Conservation (phyloP, 2,113 vertebrate genomes). For the Oreotragus oreotragus region DNA sequence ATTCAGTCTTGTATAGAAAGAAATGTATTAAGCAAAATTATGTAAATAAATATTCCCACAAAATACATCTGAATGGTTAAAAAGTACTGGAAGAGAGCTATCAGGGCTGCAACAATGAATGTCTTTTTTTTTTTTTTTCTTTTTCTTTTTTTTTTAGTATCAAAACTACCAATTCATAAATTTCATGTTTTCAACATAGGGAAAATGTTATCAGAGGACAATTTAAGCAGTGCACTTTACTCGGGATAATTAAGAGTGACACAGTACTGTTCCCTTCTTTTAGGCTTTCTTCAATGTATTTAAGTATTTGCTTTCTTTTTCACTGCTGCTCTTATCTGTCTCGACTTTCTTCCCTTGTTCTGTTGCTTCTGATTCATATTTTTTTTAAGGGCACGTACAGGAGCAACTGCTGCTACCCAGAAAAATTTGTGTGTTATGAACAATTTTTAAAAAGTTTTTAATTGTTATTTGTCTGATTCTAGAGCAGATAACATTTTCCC, state of each 20-base stretch:
- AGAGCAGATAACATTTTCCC: constrained; percentile 61
- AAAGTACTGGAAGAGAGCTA: constrained; percentile 72
- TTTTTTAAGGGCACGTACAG: constrained; percentile 64
- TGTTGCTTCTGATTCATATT: constrained; percentile 69
- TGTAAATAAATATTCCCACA: constrained; percentile 69
- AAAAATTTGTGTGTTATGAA: constrained; percentile 55
- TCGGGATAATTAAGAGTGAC: constrained; percentile 11
- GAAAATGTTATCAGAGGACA: constrained; percentile 62
- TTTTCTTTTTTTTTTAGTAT: constrained; percentile 32
- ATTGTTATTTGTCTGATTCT: constrained; percentile 54
- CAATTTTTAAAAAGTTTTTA: constrained; percentile 1
- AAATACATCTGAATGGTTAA: constrained; percentile 66
- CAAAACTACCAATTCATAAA: background rate
- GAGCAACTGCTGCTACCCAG: constrained; percentile 73
- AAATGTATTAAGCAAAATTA: constrained; percentile 68
- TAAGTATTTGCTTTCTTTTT: constrained; percentile 39
- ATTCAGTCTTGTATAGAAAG: constrained; percentile 63
- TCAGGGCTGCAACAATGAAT: constrained; percentile 67
- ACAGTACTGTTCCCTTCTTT: constrained; percentile 34
- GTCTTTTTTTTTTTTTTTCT: constrained; percentile 39
- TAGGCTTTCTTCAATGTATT: background rate
- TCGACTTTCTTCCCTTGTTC: constrained; percentile 24
- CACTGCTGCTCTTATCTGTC: constrained; percentile 40
- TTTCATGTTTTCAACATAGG: constrained; percentile 62
- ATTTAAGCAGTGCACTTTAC: constrained; percentile 63